Evolutionary conservation across 2,888 invertebrate genomes (phyloP), one percentile per base, ranked within the genome.

Genomic region (Geotrupes spiniger): DNA sequence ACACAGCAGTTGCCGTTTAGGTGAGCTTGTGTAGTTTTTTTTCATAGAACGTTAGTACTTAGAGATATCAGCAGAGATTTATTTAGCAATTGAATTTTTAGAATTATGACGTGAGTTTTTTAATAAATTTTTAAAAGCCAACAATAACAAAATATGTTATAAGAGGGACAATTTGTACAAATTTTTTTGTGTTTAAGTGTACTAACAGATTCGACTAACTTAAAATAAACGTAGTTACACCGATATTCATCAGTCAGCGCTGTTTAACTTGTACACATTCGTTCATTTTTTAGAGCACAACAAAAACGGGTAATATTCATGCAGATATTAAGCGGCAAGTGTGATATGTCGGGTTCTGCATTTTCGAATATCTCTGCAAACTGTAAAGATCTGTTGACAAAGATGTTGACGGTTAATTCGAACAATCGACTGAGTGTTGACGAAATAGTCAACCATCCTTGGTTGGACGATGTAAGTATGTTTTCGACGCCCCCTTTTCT

Each of bases 321-420:
- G 21, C 88, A 89, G 71, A 93, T 93, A 27, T 70, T 82, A 39
- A 76, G 68, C 14, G 91, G 90, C 0, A 71, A 74, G 40, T 90
- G 83, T 65, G 72, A 72, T 10, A 86, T 86, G 67, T 80, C 82
- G 0, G 65, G 74, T 28, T 64, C 74, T 1, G n/a, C n/a, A n/a
- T 92, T 92, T 85, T 73, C 73, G 28, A 70, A 71, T 6, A 75
- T 92, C 14, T 85, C 89, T n/a, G 65, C 74, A 33, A 74, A 75
- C 43, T 90, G 87, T 33, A 83, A 81, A 63, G 76, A 82, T 57
- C 74, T 93, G 28, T 82, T 92, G 58, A 80, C 77, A 60, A 78
- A 78, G 60, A 84, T 92, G 85, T 78, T 94, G 61, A 84, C 82
- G 3, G 84, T 88, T 0, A 76, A 83, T 62, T 84, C 87, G 0